Base-by-base conservation (phyloP, 2,888 invertebrate species). In the Therioaphis trifolii region DNA sequence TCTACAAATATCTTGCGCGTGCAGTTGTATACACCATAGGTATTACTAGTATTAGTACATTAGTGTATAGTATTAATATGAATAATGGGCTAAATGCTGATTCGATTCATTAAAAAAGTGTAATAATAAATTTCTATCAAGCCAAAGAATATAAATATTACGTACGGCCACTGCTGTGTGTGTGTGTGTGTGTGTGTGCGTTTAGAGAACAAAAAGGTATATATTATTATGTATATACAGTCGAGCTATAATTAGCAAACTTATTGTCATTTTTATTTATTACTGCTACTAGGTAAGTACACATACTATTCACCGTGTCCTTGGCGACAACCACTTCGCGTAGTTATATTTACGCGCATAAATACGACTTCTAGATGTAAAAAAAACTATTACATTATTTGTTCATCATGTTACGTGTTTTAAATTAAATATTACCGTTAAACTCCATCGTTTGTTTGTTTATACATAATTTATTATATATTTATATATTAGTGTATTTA, bases 191-290 rank as follows among this genome's bases (percentile, higher is more conserved):
- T 40, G 18, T 24, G 21, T n/a, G n/a, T 18, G 18, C 27, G 21
- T 12, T 1, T 27, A 46, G n/a, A 76, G 46, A 46, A 63, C 76
- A 46, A 76, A 76, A 76, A 12, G 21, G 18, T 43, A 58, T 55
- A 40, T 58, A 58, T 43, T 40, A 24, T 24, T 75, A 58, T 75
- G 18, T 58, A 58, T 75, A 40, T 55, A 58, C 40, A 40, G 58
- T 21, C 43, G 27, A 27, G 15, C 43, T 61, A 75, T 75, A 75
- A 75, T 75, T 75, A 75, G 61, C 75, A 7, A 55, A 75, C 61
- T 75, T 61, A 75, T 75, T 75, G 43, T 61, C 75, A 43, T 61
- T 35, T 46, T 43, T 61, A 43, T 29, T 61, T 15, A 61, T 43
- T 75, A 61, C 43, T 61, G 29, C 61, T 46, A 61, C 61, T 61